Evolutionary conservation across 1,140 invertebrate species (phyloP).

Genomic region (Drosophila sechellia): DNA sequence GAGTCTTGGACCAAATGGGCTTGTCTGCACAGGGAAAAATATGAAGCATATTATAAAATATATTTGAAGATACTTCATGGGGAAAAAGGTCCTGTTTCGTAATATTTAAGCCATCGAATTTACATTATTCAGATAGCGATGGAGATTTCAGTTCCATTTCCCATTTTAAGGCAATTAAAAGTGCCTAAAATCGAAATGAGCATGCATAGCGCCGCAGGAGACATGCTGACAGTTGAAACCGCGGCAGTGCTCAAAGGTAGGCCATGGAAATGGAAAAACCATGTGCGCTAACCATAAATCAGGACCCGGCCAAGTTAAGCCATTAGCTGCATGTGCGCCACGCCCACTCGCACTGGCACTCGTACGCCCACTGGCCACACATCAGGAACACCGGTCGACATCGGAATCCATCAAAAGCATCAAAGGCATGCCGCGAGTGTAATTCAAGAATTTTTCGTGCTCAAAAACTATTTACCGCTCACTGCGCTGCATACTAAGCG

Average conservation of each 20-base stretch:
- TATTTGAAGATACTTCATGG: too few relatives aligned
- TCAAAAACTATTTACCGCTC: slow-evolving; percentile 76
- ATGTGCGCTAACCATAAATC: slow-evolving; percentile 63
- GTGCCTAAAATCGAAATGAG: neutral
- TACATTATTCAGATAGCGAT: too few relatives aligned
- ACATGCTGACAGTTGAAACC: slow-evolving; percentile 14
- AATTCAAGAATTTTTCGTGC: slow-evolving; percentile 64
- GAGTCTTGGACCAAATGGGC: slow-evolving; percentile 80
- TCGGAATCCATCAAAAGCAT: slow-evolving; percentile 34
- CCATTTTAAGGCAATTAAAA: neutral
- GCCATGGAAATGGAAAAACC: slow-evolving; percentile 49
- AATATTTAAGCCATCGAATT: neutral
- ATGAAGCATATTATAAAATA: too few relatives aligned
- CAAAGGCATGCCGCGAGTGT: slow-evolving; percentile 37
- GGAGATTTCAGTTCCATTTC: neutral
- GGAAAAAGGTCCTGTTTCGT: neutral
- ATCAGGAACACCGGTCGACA: slow-evolving; percentile 12
- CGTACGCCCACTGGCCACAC: slow-evolving; percentile 26
- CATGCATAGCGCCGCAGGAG: neutral
- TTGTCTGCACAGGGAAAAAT: slow-evolving; percentile 78
- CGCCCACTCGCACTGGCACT: slow-evolving; percentile 16
- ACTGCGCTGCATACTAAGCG: slow-evolving; percentile 63
- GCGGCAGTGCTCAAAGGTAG: slow-evolving; percentile 19
- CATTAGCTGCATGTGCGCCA: slow-evolving; percentile 68
- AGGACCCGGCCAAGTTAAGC: slow-evolving; percentile 45